Evolutionary conservation across 2,797 vertebrate genomes (phyloP).

Genomic region (Taeniopygia guttata): DNA sequence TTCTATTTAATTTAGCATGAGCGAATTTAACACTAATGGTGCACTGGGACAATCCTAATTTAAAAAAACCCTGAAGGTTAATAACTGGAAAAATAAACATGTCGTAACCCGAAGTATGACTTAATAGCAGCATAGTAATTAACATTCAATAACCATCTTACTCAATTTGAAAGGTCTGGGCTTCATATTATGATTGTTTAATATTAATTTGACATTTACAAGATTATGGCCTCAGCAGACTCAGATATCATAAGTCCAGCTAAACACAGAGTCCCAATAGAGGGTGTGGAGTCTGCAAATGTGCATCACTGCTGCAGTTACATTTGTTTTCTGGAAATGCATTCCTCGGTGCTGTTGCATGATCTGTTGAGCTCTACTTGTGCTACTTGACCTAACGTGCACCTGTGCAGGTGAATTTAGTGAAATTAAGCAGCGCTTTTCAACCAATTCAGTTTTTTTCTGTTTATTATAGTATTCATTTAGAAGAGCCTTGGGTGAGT

Average conservation of each 20-base stretch:
- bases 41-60: background rate
- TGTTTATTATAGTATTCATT: background rate
- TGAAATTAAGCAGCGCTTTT: background rate
- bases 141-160: conserved; percentile 31
- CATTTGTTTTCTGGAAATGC: background rate
- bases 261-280: background rate
- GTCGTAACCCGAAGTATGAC: conserved; percentile 2
- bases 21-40: background rate
- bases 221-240: background rate
- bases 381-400: background rate
- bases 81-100: conserved; percentile 35
- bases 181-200: conserved; percentile 37
- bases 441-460: background rate
- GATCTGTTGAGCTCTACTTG: background rate
- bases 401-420: background rate
- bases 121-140: conserved; percentile 25
- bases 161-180: background rate
- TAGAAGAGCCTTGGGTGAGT: background rate
- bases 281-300: background rate
- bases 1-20: background rate
- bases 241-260: background rate
- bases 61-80: background rate
- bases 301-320: background rate
- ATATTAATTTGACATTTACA: conserved; percentile 51
- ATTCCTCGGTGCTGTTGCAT: background rate